phyloP scores from a whole-genome alignment of 2,888 invertebrate species.

The Apoda limacodes region DNA sequence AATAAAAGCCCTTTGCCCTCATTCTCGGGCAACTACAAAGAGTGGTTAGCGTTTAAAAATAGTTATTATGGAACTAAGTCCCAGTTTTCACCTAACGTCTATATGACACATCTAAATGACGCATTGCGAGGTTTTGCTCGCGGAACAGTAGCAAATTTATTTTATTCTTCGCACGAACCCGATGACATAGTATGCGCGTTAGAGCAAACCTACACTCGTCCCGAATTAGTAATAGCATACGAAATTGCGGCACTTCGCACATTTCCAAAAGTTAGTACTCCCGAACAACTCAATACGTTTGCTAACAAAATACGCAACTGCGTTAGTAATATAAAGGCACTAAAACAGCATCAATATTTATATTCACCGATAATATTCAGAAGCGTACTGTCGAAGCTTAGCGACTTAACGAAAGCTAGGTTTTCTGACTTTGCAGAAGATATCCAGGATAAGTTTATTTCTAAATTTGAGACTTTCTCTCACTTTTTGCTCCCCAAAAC shows the following conservation, averaged over 20 bases:
- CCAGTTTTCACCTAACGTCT: background rate
- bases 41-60: background rate
- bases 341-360: background rate
- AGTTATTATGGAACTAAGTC: background rate
- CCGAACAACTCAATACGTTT: background rate
- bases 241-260: conserved; percentile 2
- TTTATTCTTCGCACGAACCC: background rate
- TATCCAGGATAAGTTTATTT: no score
- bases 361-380: conserved; percentile 3
- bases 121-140: background rate
- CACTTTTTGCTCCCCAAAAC: conserved; percentile 1
- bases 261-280: conserved; percentile 1
- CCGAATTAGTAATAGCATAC: conserved; percentile 1
- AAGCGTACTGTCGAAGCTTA: conserved; percentile 2
- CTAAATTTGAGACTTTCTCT: no score
- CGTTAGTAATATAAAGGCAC: background rate
- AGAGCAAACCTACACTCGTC: conserved; percentile 1
- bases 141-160: background rate
- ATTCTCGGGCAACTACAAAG: background rate
- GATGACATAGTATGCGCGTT: background rate
- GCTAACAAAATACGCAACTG: conserved; percentile 3
- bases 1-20: background rate
- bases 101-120: background rate
- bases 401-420: conserved; percentile 4
- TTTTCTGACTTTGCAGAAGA: conserved; percentile 2